Conservation (phyloP, 2,888 invertebrate genomes). For the Pomacea canaliculata region DNA sequence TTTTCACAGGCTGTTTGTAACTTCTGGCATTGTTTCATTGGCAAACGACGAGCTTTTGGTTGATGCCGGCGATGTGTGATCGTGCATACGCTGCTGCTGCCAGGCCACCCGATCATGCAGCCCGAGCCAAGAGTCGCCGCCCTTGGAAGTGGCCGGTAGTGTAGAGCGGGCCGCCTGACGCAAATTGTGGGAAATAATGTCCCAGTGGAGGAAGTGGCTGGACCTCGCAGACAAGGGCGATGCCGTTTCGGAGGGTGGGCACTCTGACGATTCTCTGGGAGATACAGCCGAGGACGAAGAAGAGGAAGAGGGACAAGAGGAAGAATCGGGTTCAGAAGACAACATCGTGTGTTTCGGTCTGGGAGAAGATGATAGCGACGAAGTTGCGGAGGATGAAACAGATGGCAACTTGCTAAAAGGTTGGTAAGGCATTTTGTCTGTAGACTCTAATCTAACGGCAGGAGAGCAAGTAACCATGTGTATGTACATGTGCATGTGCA, state of each 20-base stretch:
- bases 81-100: no score
- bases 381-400: slow-evolving; percentile 13
- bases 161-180: neutral
- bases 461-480: neutral
- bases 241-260: neutral
- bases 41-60: no score
- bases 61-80: no score
- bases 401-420: neutral
- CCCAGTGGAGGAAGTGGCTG: slow-evolving; percentile 8
- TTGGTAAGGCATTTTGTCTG: neutral
- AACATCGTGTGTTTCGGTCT: slow-evolving; percentile 13
- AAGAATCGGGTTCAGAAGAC: slow-evolving; percentile 4
- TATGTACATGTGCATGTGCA: neutral
- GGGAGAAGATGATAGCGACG: slow-evolving; percentile 15
- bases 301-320: neutral
- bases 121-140: neutral
- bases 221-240: neutral
- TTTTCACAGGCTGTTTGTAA: no score
- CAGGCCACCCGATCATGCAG: no score
- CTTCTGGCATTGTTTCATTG: no score
- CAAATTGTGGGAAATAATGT: slow-evolving; percentile 1
- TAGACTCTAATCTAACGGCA: no score
- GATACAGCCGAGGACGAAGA: neutral
- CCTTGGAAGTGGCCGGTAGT: neutral
- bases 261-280: neutral